A percentile compares a stretch with the other conserved stretches of the same genome.
phyloP scores from a whole-genome alignment of 1,140 invertebrate genomes.

The Procambarus virginalis region DNA sequence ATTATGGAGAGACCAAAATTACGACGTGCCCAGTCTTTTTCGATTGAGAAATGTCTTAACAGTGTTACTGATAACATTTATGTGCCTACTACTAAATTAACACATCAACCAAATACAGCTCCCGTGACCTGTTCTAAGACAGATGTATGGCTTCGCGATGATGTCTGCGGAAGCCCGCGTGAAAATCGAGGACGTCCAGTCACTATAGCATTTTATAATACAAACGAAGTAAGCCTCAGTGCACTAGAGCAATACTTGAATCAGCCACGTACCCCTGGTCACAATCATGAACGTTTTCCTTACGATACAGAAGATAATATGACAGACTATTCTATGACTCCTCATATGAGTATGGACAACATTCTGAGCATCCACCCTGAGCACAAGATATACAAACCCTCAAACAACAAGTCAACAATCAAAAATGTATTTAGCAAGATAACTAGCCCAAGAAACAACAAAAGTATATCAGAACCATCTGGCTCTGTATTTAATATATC shows the following conservation, averaged over 20 bases:
- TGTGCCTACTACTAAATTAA: not conserved
- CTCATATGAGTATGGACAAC: conserved; percentile 74
- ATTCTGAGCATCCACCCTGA: conserved; percentile 81
- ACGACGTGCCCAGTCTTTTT: conserved; percentile 61
- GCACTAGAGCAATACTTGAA: conserved; percentile 49
- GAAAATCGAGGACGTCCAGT: conserved; percentile 64
- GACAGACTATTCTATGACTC: conserved; percentile 75
- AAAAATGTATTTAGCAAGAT: conserved; percentile 73
- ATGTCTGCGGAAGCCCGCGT: conserved; percentile 15
- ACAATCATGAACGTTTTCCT: conserved; percentile 25
- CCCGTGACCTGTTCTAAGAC: not conserved
- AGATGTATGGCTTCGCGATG: conserved; percentile 37
- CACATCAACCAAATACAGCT: conserved; percentile 14
- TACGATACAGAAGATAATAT: conserved; percentile 76
- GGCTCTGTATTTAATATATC: conserved; percentile 32
- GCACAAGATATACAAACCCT: conserved; percentile 83
- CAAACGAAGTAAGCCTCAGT: conserved; percentile 38
- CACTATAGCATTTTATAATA: conserved; percentile 65
- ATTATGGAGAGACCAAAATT: conserved; percentile 27
- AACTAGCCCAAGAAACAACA: conserved; percentile 50
- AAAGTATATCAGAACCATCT: conserved; percentile 43
- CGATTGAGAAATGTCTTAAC: conserved; percentile 40
- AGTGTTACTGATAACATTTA: conserved; percentile 33
- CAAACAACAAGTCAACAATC: conserved; percentile 74
- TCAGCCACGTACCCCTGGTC: conserved; percentile 17